Percentiles rank a stretch among this genome's conserved stretches.
Conservation (phyloP, 2,888 invertebrate genomes). For the Athripsodes cinereus region DNA sequence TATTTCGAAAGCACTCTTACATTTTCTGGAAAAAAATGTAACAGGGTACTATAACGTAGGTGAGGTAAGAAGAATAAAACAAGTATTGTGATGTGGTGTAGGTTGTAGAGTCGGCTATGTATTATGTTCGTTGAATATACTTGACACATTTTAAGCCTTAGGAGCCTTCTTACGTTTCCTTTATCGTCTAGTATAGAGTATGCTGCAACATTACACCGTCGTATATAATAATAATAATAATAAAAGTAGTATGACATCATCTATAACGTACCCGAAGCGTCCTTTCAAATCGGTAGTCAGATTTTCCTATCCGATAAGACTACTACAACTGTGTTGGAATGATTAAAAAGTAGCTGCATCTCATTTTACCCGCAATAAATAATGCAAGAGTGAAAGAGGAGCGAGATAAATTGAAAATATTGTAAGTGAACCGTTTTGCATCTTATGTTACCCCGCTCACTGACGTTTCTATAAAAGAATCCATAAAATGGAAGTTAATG, state of each 20-base stretch:
- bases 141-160: slow-evolving; percentile 25
- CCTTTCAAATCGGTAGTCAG: slow-evolving; percentile 25
- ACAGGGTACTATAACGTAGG: no score
- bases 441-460: background rate
- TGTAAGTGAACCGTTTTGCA: background rate
- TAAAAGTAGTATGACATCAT: slow-evolving; percentile 11
- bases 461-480: no score
- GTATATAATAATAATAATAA: no score
- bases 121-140: slow-evolving; percentile 2
- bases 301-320: slow-evolving; percentile 25
- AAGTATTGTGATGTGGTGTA: no score
- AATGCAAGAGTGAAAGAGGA: slow-evolving; percentile 13
- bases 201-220: background rate
- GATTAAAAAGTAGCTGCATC: slow-evolving; percentile 22
- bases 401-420: background rate
- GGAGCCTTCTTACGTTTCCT: slow-evolving; percentile 23
- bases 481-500: no score
- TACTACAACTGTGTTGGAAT: slow-evolving; percentile 8
- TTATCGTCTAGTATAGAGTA: slow-evolving; percentile 12
- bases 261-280: slow-evolving; percentile 14
- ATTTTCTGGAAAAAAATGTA: no score
- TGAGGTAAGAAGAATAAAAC: no score
- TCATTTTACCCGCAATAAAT: slow-evolving; percentile 25
- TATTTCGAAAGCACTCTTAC: no score
- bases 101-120: no score